A percentile compares a stretch with the other conserved stretches of the same genome.
Evolutionary conservation across 1,140 invertebrate genomes (phyloP).

Genomic region (Drosophila bocki): DNA sequence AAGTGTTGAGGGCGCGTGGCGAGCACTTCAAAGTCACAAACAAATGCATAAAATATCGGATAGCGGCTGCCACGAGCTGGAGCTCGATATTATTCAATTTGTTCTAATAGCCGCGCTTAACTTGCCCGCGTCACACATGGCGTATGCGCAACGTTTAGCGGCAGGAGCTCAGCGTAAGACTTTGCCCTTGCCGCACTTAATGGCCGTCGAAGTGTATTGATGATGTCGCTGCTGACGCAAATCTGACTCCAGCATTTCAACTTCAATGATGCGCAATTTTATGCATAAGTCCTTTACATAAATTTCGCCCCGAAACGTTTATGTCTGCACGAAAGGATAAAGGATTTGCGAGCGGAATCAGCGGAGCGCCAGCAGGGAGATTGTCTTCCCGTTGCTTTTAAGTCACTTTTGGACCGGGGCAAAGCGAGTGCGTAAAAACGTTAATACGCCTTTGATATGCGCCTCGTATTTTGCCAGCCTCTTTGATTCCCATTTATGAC

Average conservation of each 20-base stretch:
- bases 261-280: conserved; percentile 83
- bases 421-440: conserved; percentile 67
- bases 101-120: conserved; percentile 75
- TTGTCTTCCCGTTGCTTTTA: conserved; percentile 44
- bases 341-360: conserved; percentile 57
- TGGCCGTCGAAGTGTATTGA: conserved; percentile 69
- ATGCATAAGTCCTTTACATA: conserved; percentile 83
- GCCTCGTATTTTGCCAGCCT: conserved; percentile 23
- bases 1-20: conserved; percentile 60
- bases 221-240: conserved; percentile 61
- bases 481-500: conserved; percentile 70
- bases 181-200: conserved; percentile 34
- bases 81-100: conserved; percentile 76
- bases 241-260: conserved; percentile 78
- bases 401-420: conserved; percentile 52
- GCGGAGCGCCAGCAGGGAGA: conserved; percentile 13
- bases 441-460: conserved; percentile 69
- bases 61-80: conserved; percentile 20
- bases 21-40: conserved; percentile 79
- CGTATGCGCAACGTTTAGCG: conserved; percentile 74
- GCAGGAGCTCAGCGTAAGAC: conserved; percentile 33
- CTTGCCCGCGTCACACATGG: conserved; percentile 62
- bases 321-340: conserved; percentile 79
- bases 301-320: conserved; percentile 71
- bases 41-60: conserved; percentile 76